Conservation (phyloP, 2,113 vertebrate genomes). For the Athene cunicularia region DNA sequence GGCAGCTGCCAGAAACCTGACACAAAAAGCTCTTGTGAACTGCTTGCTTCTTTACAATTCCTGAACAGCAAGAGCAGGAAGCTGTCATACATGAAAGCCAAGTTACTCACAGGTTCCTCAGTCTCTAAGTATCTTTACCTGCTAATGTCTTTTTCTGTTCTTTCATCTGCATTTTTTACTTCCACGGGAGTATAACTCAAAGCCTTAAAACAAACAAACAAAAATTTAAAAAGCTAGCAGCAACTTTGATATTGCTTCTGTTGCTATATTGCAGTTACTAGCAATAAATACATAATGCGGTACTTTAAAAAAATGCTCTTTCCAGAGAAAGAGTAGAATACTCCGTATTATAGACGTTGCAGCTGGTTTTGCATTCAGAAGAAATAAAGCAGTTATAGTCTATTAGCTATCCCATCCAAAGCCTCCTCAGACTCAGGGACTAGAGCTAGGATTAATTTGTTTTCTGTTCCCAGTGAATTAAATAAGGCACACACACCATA, state of each 20-base stretch:
- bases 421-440: not conserved
- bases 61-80: not conserved
- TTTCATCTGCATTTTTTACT: conserved; percentile 84
- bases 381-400: not conserved
- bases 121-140: conserved; percentile 80
- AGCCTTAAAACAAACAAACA: conserved; percentile 76
- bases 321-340: not conserved
- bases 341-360: not conserved
- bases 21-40: conserved; percentile 2
- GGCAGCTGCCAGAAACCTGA: conserved; percentile 92
- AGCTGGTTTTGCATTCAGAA: not conserved
- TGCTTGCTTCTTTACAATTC: not conserved
- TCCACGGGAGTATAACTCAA: conserved; percentile 91
- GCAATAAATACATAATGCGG: not conserved
- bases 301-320: not conserved
- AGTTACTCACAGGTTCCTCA: not conserved
- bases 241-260: not conserved
- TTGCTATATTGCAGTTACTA: not conserved
- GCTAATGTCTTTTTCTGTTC: conserved; percentile 85
- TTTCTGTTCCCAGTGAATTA: not conserved
- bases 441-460: not conserved
- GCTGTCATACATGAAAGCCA: not conserved
- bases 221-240: not conserved
- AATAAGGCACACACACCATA: not conserved
- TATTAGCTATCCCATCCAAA: not conserved